Percentiles rank a stretch among this genome's conserved stretches.
phyloP scores from a whole-genome alignment of 2,797 vertebrate species.

The Lithobates pipiens region DNA sequence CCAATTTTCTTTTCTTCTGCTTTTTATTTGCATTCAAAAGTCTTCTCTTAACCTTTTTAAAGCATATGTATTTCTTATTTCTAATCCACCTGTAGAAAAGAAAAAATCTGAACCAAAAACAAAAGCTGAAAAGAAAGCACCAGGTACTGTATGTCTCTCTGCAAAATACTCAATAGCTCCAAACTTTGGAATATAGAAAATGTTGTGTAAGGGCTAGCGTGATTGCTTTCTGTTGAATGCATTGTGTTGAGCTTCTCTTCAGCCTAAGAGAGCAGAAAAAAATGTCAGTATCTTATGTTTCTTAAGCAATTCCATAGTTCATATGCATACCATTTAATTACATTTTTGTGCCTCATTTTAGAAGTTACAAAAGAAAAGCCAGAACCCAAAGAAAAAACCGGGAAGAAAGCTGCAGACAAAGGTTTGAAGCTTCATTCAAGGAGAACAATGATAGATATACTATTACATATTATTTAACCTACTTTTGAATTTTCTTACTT shows the following conservation, averaged over 20 bases:
- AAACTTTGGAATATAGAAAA: not conserved
- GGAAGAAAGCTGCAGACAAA: constrained; percentile 32
- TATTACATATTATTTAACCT: not conserved
- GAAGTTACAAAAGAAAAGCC: constrained; percentile 31
- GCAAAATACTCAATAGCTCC: not conserved
- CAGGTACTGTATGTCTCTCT: not conserved
- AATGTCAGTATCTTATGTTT: not conserved
- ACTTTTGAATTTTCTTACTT: no score
- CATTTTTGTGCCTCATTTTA: not conserved
- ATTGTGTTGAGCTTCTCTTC: not conserved
- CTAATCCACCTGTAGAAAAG: constrained; percentile 59
- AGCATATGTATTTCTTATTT: not conserved
- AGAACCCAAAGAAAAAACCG: constrained; percentile 24
- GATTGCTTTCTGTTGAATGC: not conserved
- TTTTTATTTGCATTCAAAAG: not conserved
- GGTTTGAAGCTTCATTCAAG: constrained; percentile 2
- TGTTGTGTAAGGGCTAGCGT: no score
- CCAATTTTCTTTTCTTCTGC: not conserved
- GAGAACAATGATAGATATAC: not conserved
- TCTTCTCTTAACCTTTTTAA: not conserved
- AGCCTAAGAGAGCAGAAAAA: not conserved
- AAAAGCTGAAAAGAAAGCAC: constrained; percentile 65
- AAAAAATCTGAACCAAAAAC: constrained; percentile 63
- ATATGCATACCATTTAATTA: not conserved
- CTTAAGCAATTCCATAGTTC: not conserved